phyloP scores from a whole-genome alignment of 1,140 invertebrate species.

The Magallana ariakensis region DNA sequence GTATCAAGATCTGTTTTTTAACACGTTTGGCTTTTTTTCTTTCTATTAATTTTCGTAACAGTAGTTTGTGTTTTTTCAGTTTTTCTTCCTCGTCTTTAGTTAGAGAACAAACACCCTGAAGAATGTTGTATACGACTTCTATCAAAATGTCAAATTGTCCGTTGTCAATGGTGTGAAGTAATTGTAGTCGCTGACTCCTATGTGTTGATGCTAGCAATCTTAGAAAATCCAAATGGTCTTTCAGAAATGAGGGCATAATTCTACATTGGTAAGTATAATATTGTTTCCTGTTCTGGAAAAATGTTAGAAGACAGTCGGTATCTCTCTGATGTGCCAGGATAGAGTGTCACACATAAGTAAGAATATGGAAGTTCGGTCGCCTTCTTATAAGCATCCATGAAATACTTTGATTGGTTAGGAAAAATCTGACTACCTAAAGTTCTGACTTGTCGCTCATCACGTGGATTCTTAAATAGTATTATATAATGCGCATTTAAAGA shows the following conservation, averaged over 20 bases:
- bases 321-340: neutral
- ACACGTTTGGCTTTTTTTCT: neutral
- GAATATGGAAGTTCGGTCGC: neutral
- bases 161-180: neutral
- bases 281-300: conserved; percentile 41
- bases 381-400: conserved; percentile 30
- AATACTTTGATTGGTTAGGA: conserved; percentile 21
- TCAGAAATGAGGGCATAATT: neutral
- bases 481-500: conserved; percentile 40
- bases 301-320: neutral
- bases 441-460: conserved; percentile 42
- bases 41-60: neutral
- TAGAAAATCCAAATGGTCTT: neutral
- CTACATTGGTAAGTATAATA: conserved; percentile 28
- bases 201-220: neutral
- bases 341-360: neutral
- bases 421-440: neutral
- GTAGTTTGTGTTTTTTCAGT: neutral
- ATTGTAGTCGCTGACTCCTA: neutral
- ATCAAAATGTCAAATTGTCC: neutral
- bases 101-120: neutral
- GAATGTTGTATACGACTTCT: neutral
- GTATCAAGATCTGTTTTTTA: neutral
- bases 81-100: neutral
- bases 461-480: conserved; percentile 32